Conservation (phyloP, 2,888 invertebrate species). For the Ypsolopha scabrella region DNA sequence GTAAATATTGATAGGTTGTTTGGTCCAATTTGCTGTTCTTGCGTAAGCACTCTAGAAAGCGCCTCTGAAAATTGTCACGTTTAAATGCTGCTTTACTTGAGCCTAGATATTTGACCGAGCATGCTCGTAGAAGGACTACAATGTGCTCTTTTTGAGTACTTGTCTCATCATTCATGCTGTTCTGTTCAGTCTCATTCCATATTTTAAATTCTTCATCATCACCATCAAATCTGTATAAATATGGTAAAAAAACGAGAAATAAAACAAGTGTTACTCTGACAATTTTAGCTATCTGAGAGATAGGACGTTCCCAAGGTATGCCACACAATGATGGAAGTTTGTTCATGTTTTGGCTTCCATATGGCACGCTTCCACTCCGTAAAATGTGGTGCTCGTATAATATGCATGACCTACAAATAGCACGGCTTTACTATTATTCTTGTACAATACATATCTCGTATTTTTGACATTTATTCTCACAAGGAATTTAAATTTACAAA, state of each 20-base stretch:
- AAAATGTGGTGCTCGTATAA: background rate
- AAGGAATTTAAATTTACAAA: no score
- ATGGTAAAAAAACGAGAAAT: slow-evolving; percentile 5
- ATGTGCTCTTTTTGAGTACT: background rate
- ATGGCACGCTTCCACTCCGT: slow-evolving; percentile 53
- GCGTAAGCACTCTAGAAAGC: no score
- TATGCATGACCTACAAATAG: background rate
- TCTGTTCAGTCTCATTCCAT: background rate
- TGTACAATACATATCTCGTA: background rate
- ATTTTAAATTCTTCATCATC: slow-evolving; percentile 4
- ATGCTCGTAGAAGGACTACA: no score
- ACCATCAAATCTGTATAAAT: slow-evolving; percentile 6
- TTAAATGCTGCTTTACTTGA: no score
- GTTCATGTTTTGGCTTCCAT: slow-evolving; percentile 50
- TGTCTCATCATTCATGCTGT: slow-evolving; percentile 2
- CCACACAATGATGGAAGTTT: slow-evolving; percentile 36
- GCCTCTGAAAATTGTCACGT: no score
- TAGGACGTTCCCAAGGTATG: slow-evolving; percentile 93
- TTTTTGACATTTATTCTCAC: background rate
- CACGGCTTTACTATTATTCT: background rate
- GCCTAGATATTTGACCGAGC: no score
- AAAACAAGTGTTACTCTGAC: slow-evolving; percentile 35
- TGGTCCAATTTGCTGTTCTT: no score
- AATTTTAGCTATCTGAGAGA: slow-evolving; percentile 88
- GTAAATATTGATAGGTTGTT: no score